These are phyloP conservation scores for Apamea anceps DNA, from an alignment of 2,888 invertebrate genomes.

Conservation along the genomic window DNA sequence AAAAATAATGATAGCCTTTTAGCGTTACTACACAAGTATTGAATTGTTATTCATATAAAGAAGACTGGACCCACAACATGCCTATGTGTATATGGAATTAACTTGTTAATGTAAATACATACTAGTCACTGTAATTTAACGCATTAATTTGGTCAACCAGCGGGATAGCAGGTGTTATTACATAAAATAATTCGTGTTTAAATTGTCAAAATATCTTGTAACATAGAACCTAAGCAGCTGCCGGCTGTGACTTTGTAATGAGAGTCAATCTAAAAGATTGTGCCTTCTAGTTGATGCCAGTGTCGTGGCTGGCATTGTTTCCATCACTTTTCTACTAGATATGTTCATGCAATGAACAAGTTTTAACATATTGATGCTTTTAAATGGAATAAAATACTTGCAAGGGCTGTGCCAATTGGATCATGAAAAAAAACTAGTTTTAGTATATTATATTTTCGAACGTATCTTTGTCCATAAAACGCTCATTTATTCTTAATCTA, in stretches of 20 bases:
- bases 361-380: slow-evolving; percentile 30
- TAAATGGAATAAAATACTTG: slow-evolving; percentile 39
- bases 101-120: slow-evolving; percentile 41
- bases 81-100: slow-evolving; percentile 39
- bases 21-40: slow-evolving; percentile 27
- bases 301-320: slow-evolving; percentile 12
- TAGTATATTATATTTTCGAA: slow-evolving; percentile 53
- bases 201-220: slow-evolving; percentile 42
- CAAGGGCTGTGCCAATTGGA: slow-evolving; percentile 61
- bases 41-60: slow-evolving; percentile 50
- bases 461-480: slow-evolving; percentile 61
- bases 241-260: slow-evolving; percentile 49
- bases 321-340: slow-evolving; percentile 45
- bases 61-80: slow-evolving; percentile 62
- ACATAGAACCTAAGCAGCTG: slow-evolving; percentile 31
- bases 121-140: slow-evolving; percentile 59
- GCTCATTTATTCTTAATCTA: slow-evolving; percentile 63
- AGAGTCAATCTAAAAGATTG: slow-evolving; percentile 74
- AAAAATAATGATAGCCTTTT: slow-evolving; percentile 32
- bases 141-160: slow-evolving; percentile 23
- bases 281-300: slow-evolving; percentile 70
- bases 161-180: slow-evolving; percentile 16
- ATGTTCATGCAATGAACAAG: slow-evolving; percentile 58
- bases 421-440: slow-evolving; percentile 41
- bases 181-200: slow-evolving; percentile 29